Evolutionary conservation across 2,888 invertebrate genomes (phyloP).

Genomic region (Idaea biselata): DNA sequence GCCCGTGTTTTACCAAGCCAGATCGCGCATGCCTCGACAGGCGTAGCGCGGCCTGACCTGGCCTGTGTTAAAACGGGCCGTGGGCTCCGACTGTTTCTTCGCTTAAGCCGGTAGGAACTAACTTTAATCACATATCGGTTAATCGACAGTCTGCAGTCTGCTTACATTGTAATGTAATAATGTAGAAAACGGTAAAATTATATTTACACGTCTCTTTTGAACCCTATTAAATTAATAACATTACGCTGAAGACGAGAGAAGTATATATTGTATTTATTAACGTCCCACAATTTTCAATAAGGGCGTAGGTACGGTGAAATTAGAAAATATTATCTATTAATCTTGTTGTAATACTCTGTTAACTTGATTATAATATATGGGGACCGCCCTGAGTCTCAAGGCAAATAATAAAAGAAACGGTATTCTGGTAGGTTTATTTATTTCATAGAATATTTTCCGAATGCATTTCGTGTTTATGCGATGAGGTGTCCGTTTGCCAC

Average conservation of each 20-base stretch:
- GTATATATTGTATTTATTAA: neutral
- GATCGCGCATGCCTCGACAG: too few species aligned
- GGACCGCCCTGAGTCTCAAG: neutral
- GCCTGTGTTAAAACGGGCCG: too few species aligned
- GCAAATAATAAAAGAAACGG: neutral
- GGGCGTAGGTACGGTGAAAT: constrained; percentile 1
- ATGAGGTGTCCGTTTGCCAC: too few species aligned
- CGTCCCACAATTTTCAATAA: neutral
- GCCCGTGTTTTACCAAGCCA: too few species aligned
- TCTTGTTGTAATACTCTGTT: neutral
- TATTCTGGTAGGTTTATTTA: neutral
- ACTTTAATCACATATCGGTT: too few species aligned
- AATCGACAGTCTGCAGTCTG: neutral
- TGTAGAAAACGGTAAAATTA: neutral
- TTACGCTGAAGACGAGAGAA: neutral
- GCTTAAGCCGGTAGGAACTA: too few species aligned
- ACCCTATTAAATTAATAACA: neutral
- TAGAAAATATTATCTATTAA: neutral
- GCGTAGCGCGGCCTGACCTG: too few species aligned
- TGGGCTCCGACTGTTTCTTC: too few species aligned
- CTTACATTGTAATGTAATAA: neutral
- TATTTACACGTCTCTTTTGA: neutral
- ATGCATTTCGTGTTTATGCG: too few species aligned
- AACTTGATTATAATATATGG: neutral
- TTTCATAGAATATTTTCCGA: too few species aligned